These are phyloP conservation scores for Nasonia giraulti DNA, from an alignment of 1,140 invertebrate genomes.

Conservation along the genomic window DNA sequence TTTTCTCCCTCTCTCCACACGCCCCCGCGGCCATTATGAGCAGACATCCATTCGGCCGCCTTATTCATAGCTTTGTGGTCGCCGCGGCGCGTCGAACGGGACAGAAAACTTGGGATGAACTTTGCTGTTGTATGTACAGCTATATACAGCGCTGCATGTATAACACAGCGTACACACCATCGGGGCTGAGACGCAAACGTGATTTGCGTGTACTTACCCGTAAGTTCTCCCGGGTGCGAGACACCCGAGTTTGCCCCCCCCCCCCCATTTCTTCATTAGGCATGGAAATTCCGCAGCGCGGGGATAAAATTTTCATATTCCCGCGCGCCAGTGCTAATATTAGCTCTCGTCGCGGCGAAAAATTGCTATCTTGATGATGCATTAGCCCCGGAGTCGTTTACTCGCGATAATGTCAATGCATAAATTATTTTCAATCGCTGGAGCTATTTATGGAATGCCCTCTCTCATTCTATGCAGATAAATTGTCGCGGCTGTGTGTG, in stretches of 20 bases:
- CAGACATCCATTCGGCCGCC: neutral
- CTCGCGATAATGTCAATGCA: neutral
- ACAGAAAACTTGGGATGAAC: conserved; percentile 36
- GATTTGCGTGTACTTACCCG: conserved; percentile 31
- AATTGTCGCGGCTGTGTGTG: neutral
- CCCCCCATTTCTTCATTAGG: conserved; percentile 40
- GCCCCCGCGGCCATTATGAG: neutral
- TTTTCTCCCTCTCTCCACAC: neutral
- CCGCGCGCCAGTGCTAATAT: conserved; percentile 13
- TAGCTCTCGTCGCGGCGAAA: neutral
- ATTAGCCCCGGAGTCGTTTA: neutral
- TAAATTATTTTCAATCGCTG: conserved; percentile 19
- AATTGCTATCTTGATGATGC: conserved; percentile 16
- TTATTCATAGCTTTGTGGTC: neutral
- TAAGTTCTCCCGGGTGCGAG: neutral
- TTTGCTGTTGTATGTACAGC: neutral
- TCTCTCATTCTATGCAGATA: neutral
- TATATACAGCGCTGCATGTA: neutral
- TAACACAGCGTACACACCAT: neutral
- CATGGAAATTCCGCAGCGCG: conserved; percentile 20
- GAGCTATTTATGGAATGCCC: neutral
- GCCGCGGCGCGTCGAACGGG: neutral
- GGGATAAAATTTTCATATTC: conserved; percentile 26
- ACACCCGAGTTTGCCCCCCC: neutral
- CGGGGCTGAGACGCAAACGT: conserved; percentile 11